phyloP scores from a whole-genome alignment of 2,113 vertebrate genomes.

The Nymphicus hollandicus region DNA sequence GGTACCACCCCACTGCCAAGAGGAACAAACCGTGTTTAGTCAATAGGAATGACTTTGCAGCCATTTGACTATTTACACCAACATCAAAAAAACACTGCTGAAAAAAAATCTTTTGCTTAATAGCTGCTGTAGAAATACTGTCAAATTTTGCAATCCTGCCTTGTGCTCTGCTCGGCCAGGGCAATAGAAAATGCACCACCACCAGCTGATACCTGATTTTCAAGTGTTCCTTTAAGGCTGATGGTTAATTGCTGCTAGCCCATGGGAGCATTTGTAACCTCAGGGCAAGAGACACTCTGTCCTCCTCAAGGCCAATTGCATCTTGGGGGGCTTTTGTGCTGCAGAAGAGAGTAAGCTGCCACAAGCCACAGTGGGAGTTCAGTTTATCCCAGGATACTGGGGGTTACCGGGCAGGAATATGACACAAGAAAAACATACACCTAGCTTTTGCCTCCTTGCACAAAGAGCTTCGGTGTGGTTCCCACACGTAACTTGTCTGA shows the following conservation, averaged over 20 bases:
- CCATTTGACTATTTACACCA: neutral
- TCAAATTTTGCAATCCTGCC: neutral
- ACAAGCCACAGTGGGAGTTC: neutral
- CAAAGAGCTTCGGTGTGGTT: constrained; percentile 86
- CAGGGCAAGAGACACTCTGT: neutral
- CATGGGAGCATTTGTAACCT: neutral
- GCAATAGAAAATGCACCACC: rapidly evolving
- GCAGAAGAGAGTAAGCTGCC: neutral
- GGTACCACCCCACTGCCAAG: neutral
- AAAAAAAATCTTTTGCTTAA: neutral
- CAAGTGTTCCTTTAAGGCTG: neutral
- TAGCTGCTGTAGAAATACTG: neutral
- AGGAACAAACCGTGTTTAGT: neutral
- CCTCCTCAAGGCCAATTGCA: neutral
- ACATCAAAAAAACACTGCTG: neutral
- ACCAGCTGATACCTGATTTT: neutral
- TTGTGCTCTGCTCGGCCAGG: neutral
- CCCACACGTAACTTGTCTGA: constrained; percentile 85
- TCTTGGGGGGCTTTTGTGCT: neutral
- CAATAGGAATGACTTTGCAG: neutral
- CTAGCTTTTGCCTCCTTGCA: constrained; percentile 78
- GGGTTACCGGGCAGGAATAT: neutral
- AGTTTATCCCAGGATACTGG: neutral
- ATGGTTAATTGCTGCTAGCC: neutral
- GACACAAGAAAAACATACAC: constrained; percentile 72